Conservation (phyloP, 2,113 vertebrate genomes). For the Ramphastos sulfuratus region DNA sequence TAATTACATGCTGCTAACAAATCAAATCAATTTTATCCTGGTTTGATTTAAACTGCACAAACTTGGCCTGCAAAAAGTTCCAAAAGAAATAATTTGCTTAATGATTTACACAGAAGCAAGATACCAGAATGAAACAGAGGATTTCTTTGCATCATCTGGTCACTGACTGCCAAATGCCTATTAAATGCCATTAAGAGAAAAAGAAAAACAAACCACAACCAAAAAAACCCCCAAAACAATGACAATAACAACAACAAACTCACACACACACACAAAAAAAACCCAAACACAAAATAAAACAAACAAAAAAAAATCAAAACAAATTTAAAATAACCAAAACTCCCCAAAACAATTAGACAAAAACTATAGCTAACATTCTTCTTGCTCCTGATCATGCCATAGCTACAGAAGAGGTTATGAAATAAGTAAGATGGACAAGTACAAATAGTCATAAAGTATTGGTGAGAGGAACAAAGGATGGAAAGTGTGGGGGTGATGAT, state of each 20-base stretch:
- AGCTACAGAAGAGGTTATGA: background rate
- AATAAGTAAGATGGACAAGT: background rate
- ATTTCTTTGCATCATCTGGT: background rate
- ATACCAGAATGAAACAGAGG: background rate
- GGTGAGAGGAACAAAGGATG: background rate
- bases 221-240: no score
- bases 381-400: background rate
- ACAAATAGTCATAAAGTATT: background rate
- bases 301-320: no score
- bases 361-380: background rate
- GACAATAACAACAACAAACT: no score
- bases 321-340: background rate
- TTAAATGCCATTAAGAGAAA: background rate
- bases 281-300: no score
- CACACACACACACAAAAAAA: no score
- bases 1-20: background rate
- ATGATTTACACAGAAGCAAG: background rate
- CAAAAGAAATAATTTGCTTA: background rate
- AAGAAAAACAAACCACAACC: no score
- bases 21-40: background rate
- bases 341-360: background rate
- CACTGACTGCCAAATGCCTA: background rate
- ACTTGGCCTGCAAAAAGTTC: background rate
- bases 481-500: accelerated
- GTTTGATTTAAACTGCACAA: background rate